A percentile compares a stretch with the other conserved stretches of the same genome.
phyloP scores from a whole-genome alignment of 2,797 vertebrate species.

The Pempheris klunzingeri region DNA sequence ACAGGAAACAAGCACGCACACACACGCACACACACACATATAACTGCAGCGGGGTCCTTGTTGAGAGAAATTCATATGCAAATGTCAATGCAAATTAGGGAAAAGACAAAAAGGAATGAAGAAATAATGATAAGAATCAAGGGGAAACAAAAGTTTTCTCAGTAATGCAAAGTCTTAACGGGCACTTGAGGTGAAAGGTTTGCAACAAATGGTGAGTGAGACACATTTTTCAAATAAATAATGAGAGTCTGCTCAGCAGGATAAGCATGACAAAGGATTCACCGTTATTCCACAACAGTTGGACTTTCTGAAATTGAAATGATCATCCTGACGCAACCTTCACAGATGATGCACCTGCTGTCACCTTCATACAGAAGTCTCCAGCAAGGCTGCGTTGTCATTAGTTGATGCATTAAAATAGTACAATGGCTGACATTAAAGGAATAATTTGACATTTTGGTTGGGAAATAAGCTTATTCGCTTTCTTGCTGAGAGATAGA shows the following conservation, averaged over 20 bases:
- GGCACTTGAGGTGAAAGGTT: conserved; percentile 5
- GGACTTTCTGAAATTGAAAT: conserved; percentile 21
- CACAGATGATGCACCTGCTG: neutral
- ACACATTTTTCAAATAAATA: conserved; percentile 14
- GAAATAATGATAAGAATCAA: conserved; percentile 11
- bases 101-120: neutral
- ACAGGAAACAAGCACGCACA: conserved; percentile 30
- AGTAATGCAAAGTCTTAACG: conserved; percentile 8
- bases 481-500: neutral
- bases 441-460: neutral
- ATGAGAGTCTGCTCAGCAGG: conserved; percentile 9
- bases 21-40: neutral
- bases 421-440: neutral
- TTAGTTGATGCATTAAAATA: neutral
- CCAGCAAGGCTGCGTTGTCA: neutral
- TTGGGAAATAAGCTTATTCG: neutral
- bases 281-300: neutral
- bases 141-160: conserved; percentile 4
- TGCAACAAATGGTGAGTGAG: neutral
- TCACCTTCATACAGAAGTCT: neutral
- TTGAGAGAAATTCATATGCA: neutral
- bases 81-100: conserved; percentile 36
- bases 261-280: conserved; percentile 8
- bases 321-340: neutral
- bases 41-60: neutral